A percentile compares a stretch with the other conserved stretches of the same genome.
Conservation (phyloP, 2,888 invertebrate species). For the Synergus japonicus region DNA sequence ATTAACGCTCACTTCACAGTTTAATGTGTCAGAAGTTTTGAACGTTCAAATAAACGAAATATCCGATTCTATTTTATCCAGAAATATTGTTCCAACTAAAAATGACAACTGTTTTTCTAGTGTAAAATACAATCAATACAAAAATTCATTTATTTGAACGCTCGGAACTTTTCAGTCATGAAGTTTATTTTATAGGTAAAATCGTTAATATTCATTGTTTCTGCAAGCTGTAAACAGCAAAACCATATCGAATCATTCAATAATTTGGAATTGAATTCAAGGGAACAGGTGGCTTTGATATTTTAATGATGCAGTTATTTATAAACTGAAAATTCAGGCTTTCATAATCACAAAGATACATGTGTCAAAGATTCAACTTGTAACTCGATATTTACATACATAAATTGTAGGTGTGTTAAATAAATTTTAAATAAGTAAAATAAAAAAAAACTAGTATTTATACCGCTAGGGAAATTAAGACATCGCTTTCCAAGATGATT, state of each 20-base stretch:
- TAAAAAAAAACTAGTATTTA: background rate
- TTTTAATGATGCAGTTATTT: slow-evolving; percentile 12
- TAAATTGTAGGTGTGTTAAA: background rate
- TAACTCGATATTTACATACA: background rate
- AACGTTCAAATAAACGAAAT: no score
- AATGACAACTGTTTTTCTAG: no score
- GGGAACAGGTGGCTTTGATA: background rate
- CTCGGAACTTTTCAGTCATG: no score
- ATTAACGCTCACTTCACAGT: background rate
- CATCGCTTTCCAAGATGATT: background rate
- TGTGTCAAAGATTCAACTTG: background rate
- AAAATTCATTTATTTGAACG: no score
- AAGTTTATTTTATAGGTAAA: no score
- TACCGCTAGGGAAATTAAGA: slow-evolving; percentile 21
- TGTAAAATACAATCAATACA: no score
- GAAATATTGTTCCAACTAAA: no score
- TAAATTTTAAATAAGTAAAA: no score
- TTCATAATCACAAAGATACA: background rate
- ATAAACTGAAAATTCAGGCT: background rate
- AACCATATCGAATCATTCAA: background rate
- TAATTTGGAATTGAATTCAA: slow-evolving; percentile 1
- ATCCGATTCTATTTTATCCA: no score
- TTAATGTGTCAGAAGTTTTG: no score
- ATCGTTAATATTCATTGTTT: background rate
- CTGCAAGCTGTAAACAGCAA: background rate